A percentile compares a stretch with the other conserved stretches of the same genome.
These are phyloP conservation scores for Danio kyathit DNA, from an alignment of 2,797 vertebrate species.

Conservation along the genomic window DNA sequence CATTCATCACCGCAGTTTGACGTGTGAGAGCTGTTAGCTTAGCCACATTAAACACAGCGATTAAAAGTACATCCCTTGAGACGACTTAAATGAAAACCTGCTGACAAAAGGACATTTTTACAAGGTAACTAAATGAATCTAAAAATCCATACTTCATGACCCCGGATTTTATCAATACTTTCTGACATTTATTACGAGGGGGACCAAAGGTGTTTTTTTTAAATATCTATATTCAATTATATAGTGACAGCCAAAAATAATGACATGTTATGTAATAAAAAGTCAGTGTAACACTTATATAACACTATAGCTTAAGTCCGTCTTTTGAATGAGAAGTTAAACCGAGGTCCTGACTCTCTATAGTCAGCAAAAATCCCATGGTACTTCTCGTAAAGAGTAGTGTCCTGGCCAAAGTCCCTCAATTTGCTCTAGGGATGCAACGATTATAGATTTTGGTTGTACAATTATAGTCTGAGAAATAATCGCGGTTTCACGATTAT, in stretches of 20 bases:
- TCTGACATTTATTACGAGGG: slow-evolving; percentile 64
- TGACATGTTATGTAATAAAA: slow-evolving; percentile 30
- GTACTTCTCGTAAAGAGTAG: too few species aligned
- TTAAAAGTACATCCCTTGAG: slow-evolving; percentile 40
- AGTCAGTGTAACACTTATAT: too few species aligned
- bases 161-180: slow-evolving; percentile 59
- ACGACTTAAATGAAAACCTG: slow-evolving; percentile 19
- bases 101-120: slow-evolving; percentile 56
- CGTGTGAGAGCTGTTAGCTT: slow-evolving; percentile 47
- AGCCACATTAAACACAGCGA: slow-evolving; percentile 41
- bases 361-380: too few species aligned
- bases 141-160: slow-evolving; percentile 65
- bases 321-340: too few species aligned
- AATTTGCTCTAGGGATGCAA: too few species aligned
- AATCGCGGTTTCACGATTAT: too few species aligned
- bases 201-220: slow-evolving; percentile 39
- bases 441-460: too few species aligned
- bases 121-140: slow-evolving; percentile 59
- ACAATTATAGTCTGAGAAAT: too few species aligned
- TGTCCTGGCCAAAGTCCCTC: too few species aligned
- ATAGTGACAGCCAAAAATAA: slow-evolving; percentile 50
- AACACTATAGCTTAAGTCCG: too few species aligned
- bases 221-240: slow-evolving; percentile 47
- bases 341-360: too few species aligned
- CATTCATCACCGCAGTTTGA: slow-evolving; percentile 29